Conservation (phyloP, 1,140 invertebrate genomes). For the Drosophila sproati region DNA sequence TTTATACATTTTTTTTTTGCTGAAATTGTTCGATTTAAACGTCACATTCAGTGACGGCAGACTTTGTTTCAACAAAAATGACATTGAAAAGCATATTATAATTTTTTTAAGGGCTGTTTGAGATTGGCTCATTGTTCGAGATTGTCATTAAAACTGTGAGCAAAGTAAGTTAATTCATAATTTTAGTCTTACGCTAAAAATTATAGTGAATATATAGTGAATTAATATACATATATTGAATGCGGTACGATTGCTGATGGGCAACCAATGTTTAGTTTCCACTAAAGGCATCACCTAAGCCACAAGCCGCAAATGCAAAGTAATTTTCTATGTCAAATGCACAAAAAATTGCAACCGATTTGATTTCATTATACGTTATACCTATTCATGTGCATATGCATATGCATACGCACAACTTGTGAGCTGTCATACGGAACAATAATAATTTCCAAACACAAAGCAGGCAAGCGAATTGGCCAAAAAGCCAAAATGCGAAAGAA, state of each 20-base stretch:
- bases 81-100: conserved; percentile 60
- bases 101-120: conserved; percentile 12
- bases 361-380: conserved; percentile 57
- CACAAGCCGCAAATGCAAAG: conserved; percentile 40
- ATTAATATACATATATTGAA: no score
- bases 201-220: no score
- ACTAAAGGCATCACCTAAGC: background rate
- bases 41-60: conserved; percentile 48
- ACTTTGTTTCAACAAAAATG: conserved; percentile 57
- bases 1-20: conserved; percentile 49
- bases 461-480: conserved; percentile 44
- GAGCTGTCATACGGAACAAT: conserved; percentile 72
- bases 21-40: conserved; percentile 43
- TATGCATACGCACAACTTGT: conserved; percentile 68
- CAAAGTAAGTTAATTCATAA: background rate
- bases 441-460: conserved; percentile 67
- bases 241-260: no score
- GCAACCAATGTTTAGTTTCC: background rate
- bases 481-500: conserved; percentile 51
- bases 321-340: conserved; percentile 69
- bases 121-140: conserved; percentile 16
- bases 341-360: conserved; percentile 51
- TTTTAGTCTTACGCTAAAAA: no score
- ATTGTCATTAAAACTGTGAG: conserved; percentile 14
- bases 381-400: conserved; percentile 44